Evolutionary conservation across 2,888 invertebrate genomes (phyloP).

Genomic region (Nemapogon koenigi): DNA sequence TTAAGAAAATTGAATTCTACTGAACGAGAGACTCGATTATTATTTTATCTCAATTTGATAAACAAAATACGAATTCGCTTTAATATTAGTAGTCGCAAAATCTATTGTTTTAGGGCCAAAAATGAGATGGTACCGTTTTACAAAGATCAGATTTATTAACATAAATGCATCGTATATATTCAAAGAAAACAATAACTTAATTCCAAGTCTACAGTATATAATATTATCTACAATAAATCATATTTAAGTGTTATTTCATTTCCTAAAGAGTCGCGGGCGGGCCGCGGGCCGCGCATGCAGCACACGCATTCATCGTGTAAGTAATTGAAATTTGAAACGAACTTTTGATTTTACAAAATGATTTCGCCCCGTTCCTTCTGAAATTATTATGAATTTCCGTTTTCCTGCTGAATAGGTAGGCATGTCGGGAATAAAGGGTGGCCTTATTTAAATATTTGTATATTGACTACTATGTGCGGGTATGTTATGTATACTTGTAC

Average conservation of each 20-base stretch:
- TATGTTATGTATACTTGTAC: no score
- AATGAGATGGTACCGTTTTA: no score
- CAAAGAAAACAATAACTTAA: constrained; percentile 21
- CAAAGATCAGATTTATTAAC: no score
- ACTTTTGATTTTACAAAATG: constrained; percentile 59
- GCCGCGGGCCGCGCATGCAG: constrained; percentile 38
- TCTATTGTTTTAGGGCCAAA: no score
- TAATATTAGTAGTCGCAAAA: no score
- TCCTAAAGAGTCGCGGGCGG: constrained; percentile 26
- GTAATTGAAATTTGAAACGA: constrained; percentile 62
- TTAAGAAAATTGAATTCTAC: no score
- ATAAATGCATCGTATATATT: constrained; percentile 3
- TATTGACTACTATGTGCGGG: no score
- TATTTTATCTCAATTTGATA: no score
- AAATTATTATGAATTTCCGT: constrained; percentile 56
- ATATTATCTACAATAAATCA: constrained; percentile 54
- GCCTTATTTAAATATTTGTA: constrained; percentile 8
- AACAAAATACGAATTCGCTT: no score
- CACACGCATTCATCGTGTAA: constrained; percentile 60
- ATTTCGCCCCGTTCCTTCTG: constrained; percentile 43
- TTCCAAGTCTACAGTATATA: constrained; percentile 48
- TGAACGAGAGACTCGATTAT: no score
- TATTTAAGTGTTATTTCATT: constrained; percentile 62
- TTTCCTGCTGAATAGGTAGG: constrained; percentile 6
- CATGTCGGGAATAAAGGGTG: constrained; percentile 8